Conservation (phyloP, 1,140 invertebrate genomes). For the Camponotus vicinus region DNA sequence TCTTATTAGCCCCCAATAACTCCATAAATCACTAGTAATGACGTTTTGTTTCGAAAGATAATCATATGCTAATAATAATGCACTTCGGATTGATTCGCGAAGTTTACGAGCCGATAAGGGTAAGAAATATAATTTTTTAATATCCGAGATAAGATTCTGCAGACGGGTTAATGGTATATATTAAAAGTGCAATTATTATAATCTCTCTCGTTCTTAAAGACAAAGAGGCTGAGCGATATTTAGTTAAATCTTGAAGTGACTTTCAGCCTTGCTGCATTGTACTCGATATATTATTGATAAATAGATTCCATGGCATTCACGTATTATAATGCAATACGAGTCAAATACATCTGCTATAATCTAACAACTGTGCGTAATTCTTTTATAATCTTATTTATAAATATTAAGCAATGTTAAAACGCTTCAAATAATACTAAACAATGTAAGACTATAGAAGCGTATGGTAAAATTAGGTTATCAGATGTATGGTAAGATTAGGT, state of each 20-base stretch:
- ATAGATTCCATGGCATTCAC: slow-evolving; percentile 22
- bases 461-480: neutral
- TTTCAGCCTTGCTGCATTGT: slow-evolving; percentile 23
- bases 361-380: slow-evolving; percentile 11
- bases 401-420: neutral
- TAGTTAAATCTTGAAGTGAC: neutral
- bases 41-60: neutral
- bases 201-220: neutral
- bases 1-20: slow-evolving; percentile 4
- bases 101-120: neutral
- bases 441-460: neutral
- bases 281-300: slow-evolving; percentile 25
- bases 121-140: slow-evolving; percentile 22
- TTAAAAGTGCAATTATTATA: slow-evolving; percentile 42
- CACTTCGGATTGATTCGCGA: slow-evolving; percentile 22
- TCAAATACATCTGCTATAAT: slow-evolving; percentile 26
- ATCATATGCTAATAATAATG: slow-evolving; percentile 31
- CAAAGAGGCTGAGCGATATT: neutral
- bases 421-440: slow-evolving; percentile 5
- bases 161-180: neutral
- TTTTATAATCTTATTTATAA: slow-evolving; percentile 21
- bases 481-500: neutral
- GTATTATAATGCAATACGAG: neutral
- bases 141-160: slow-evolving; percentile 45
- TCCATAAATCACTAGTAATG: slow-evolving; percentile 4